Evolutionary conservation across 2,113 vertebrate genomes (phyloP), one percentile per base, ranked within the genome.

Genomic region (Verasper variegatus): DNA sequence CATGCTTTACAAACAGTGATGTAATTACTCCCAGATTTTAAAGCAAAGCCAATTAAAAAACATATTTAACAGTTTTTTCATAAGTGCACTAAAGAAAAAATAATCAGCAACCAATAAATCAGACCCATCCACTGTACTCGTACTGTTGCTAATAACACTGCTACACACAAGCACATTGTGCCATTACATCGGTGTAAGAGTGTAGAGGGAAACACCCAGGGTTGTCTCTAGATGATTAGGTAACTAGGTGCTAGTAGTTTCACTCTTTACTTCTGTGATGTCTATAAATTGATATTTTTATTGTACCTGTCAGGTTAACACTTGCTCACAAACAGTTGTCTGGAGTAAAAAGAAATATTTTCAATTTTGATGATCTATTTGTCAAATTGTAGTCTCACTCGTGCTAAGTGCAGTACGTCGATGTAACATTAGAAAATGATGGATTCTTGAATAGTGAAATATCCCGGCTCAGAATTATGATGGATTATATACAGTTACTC

Each of bases 221-320:
- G 12, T 14, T 4, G 40, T 56, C 67, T 78, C 1, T 17, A 54
- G 71, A 64, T 63, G 57, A 76, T 40, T n/a, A 66, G 51, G 13
- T 71, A 6, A 64, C 45, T 55, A 62, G 47, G 24, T 26, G n/a
- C 45, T 26, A 21, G 21, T 69, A 56, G 58, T 72, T 45, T 51
- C 56, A 40, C n/a, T 67, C 51, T 60, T 54, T 51, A 42, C 62
- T 54, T 69, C 26, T 0, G 60, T 59, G 60, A 77, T 27, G 27
- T 27, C 27, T 27, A 27, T 27, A 27, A 27, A 27, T 27, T 27
- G 27, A 27, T 27, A 27, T 5, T 27, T 27, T 27, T 27, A 27
- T 27, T 27, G 27, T 27, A 27, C 27, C 27, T 27, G 27, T 27
- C 27, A 27, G 27, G 27, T 27, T 5, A 27, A 27, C 27, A 27